Evolutionary conservation across 2,888 invertebrate species (phyloP).

Genomic region (Lysandra coridon): DNA sequence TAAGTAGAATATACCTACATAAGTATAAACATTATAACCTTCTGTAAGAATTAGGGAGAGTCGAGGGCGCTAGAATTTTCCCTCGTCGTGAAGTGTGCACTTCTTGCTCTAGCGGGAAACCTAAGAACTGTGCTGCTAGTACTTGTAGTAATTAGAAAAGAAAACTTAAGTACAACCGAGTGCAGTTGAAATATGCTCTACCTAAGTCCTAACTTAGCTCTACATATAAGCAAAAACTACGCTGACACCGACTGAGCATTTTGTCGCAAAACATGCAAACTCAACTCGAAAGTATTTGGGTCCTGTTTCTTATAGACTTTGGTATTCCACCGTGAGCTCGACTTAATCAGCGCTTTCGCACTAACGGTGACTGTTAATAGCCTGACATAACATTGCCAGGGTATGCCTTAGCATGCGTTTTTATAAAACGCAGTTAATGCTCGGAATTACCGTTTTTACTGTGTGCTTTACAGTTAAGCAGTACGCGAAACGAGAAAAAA

Average conservation of each 20-base stretch:
- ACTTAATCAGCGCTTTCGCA: neutral
- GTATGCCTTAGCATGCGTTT: neutral
- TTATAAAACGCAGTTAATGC: neutral
- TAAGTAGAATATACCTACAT: neutral
- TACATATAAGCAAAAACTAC: too few species aligned
- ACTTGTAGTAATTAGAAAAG: neutral
- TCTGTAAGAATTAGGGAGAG: neutral
- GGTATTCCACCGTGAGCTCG: neutral
- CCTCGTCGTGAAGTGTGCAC: conserved; percentile 4
- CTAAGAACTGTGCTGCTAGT: neutral
- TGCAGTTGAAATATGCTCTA: neutral
- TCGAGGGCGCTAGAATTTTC: neutral
- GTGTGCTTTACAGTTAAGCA: neutral
- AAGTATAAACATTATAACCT: neutral
- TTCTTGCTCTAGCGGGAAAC: neutral
- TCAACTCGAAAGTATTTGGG: neutral
- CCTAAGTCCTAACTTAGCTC: too few species aligned
- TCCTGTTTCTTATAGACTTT: neutral
- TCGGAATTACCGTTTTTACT: neutral
- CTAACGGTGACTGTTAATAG: conserved; percentile 6
- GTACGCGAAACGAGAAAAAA: neutral
- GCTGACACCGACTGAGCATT: too few species aligned
- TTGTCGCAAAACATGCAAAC: neutral
- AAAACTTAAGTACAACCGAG: neutral
- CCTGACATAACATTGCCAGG: conserved; percentile 1